Conservation (phyloP, 2,113 vertebrate species). For the Cyphomyrus discorhynchus region DNA sequence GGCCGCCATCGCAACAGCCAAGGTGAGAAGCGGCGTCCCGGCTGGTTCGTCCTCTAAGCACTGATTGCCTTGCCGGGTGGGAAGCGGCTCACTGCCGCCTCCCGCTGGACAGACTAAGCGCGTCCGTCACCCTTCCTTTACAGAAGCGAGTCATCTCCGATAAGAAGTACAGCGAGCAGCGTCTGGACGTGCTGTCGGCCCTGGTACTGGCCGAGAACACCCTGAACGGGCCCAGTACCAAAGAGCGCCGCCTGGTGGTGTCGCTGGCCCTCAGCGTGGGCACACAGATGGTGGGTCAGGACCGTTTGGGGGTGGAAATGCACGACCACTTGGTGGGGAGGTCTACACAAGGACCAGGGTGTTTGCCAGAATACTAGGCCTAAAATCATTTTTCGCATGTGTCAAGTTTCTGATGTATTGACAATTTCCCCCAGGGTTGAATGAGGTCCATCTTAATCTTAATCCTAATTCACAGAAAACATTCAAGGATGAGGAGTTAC, state of each 20-base stretch:
- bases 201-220: slow-evolving; percentile 90
- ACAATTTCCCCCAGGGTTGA: background rate
- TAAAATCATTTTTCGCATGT: background rate
- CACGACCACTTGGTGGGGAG: background rate
- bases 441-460: background rate
- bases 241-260: slow-evolving; percentile 81
- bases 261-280: slow-evolving; percentile 89
- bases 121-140: background rate
- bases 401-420: background rate
- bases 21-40: slow-evolving; percentile 59
- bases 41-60: background rate
- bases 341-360: background rate
- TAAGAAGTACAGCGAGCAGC: slow-evolving; percentile 96
- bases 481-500: slow-evolving; percentile 91
- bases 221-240: slow-evolving; percentile 87
- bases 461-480: slow-evolving; percentile 70
- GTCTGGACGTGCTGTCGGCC: slow-evolving; percentile 91
- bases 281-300: slow-evolving; percentile 81
- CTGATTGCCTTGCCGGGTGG: background rate
- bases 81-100: background rate
- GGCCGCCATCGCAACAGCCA: slow-evolving; percentile 75
- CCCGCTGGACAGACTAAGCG: background rate
- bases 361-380: background rate
- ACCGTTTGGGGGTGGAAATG: background rate
- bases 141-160: slow-evolving; percentile 99